Evolutionary conservation across 2,113 vertebrate species (phyloP).

Genomic region (Tylochromis polylepis): DNA sequence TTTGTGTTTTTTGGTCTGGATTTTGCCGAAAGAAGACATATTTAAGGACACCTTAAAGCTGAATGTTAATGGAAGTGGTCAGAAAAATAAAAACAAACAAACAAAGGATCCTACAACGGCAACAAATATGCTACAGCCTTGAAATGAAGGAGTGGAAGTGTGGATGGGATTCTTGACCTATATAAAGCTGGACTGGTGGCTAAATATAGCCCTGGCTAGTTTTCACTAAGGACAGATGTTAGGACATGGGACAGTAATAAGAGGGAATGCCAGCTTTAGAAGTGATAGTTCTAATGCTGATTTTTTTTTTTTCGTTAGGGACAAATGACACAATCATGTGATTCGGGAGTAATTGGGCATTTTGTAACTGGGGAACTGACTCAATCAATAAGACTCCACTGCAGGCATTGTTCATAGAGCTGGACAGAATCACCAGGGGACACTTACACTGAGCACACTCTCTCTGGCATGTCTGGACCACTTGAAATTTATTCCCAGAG

Average conservation of each 20-base stretch:
- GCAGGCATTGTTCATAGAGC: constrained; percentile 30
- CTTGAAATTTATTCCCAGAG: constrained; percentile 7
- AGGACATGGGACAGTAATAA: constrained; percentile 38
- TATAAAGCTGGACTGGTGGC: constrained; percentile 52
- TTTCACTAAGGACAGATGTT: constrained; percentile 66
- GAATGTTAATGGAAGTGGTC: neutral
- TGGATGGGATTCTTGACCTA: constrained; percentile 66
- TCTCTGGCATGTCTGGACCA: neutral
- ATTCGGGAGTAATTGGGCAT: constrained; percentile 16
- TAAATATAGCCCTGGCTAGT: constrained; percentile 64
- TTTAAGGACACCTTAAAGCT: neutral
- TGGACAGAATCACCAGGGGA: constrained; percentile 15
- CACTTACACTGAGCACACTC: neutral
- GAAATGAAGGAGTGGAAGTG: constrained; percentile 19
- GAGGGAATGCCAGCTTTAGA: constrained; percentile 3
- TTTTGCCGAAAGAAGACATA: neutral
- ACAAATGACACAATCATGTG: constrained; percentile 21
- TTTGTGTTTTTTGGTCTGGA: neutral
- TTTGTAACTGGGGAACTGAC: neutral
- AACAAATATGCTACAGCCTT: neutral
- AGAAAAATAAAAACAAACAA: neutral
- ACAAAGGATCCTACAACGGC: neutral
- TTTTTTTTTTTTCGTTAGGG: neutral
- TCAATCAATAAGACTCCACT: constrained; percentile 30
- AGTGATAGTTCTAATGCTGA: neutral